Evolutionary conservation across 2,888 invertebrate species (phyloP).

Genomic region (Petrophora chlorosata): DNA sequence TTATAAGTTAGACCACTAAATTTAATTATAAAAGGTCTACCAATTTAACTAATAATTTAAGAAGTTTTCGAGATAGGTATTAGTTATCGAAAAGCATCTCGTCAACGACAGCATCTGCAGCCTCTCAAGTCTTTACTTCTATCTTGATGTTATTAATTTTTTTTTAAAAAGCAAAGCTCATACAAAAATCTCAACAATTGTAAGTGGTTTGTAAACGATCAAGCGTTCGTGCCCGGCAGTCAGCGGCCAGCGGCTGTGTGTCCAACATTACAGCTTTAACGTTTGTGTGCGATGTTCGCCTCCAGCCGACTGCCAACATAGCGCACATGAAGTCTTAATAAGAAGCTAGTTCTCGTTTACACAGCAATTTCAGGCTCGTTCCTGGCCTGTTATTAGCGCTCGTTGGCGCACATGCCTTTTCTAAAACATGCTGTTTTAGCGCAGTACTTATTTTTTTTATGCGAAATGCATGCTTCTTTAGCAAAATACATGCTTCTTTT

Average conservation of each 20-base stretch:
- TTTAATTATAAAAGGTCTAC: too few relatives aligned
- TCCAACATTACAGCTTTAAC: conserved; percentile 6
- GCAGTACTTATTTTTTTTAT: conserved; percentile 16
- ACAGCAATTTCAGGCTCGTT: conserved; percentile 25
- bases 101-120: too few relatives aligned
- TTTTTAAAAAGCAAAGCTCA: neutral
- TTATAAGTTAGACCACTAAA: too few relatives aligned
- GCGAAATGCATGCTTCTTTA: conserved; percentile 2
- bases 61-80: too few relatives aligned
- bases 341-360: conserved; percentile 31
- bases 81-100: too few relatives aligned
- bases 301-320: conserved; percentile 12
- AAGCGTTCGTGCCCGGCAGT: neutral
- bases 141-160: too few relatives aligned
- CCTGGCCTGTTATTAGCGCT: conserved; percentile 20
- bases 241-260: neutral
- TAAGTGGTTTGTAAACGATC: neutral
- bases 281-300: conserved; percentile 16
- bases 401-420: conserved; percentile 11
- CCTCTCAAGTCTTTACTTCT: too few relatives aligned
- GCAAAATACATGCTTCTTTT: neutral
- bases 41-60: too few relatives aligned
- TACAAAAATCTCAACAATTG: neutral
- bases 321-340: conserved; percentile 35
- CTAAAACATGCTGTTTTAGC: conserved; percentile 20